A percentile compares a stretch with the other conserved stretches of the same genome.
These are phyloP conservation scores for Bufotes viridis DNA, from an alignment of 2,797 vertebrate species.

Conservation along the genomic window DNA sequence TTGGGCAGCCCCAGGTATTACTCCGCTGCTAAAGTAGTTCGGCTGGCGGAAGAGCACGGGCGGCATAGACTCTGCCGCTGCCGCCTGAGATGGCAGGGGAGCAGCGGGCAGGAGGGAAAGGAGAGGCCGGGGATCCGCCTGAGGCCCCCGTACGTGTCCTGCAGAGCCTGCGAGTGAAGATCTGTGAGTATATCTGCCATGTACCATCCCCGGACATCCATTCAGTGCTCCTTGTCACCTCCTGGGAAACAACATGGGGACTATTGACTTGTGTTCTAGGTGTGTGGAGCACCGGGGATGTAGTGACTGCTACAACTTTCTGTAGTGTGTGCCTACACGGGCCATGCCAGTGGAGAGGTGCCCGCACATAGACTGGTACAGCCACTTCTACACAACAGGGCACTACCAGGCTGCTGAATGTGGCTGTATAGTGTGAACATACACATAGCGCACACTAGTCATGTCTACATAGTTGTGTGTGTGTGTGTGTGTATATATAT, in stretches of 20 bases:
- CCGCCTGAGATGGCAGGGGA: slow-evolving; percentile 84
- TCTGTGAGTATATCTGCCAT: slow-evolving; percentile 83
- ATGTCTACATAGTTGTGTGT: no score
- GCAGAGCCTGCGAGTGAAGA: slow-evolving; percentile 94
- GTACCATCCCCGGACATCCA: neutral
- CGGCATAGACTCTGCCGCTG: slow-evolving; percentile 16
- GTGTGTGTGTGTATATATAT: no score
- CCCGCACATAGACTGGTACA: neutral
- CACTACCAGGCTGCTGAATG: neutral
- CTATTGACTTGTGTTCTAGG: neutral
- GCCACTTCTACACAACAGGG: neutral
- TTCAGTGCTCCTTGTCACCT: neutral
- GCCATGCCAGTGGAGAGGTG: neutral
- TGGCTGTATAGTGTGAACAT: neutral
- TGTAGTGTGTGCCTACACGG: neutral
- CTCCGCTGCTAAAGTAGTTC: slow-evolving; percentile 55
- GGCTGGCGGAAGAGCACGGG: slow-evolving; percentile 45
- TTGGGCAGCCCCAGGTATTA: slow-evolving; percentile 9
- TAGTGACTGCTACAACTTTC: neutral
- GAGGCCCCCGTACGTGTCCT: slow-evolving; percentile 86
- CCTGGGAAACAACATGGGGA: neutral
- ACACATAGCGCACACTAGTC: no score
- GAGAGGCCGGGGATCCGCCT: slow-evolving; percentile 92
- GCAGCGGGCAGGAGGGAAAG: slow-evolving; percentile 80
- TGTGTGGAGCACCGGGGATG: neutral